Evolutionary conservation across 2,113 vertebrate genomes (phyloP).

Genomic region (Passer montanus): DNA sequence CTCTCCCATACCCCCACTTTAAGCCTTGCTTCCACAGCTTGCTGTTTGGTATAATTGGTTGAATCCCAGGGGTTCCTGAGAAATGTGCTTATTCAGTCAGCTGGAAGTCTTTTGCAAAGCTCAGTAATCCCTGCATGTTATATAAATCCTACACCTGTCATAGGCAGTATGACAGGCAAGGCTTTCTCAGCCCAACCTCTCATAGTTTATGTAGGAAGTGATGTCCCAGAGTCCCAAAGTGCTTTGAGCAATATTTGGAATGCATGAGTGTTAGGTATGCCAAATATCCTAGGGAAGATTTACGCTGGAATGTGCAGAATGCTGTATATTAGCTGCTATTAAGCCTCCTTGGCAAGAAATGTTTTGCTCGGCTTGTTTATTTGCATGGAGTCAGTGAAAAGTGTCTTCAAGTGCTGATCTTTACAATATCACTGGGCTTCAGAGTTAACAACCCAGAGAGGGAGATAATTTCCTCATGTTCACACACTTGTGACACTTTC

Average conservation of each 20-base stretch:
- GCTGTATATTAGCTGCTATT: conserved; percentile 36
- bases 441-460: not conserved
- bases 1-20: not conserved
- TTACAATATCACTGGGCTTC: not conserved
- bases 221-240: conserved; percentile 5
- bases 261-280: not conserved
- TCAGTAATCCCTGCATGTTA: conserved; percentile 42
- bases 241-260: conserved; percentile 26
- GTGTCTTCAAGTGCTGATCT: not conserved
- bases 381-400: not conserved
- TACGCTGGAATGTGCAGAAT: conserved; percentile 16
- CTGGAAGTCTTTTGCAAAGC: conserved; percentile 23
- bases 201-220: not conserved
- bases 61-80: conserved; percentile 36
- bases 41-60: not conserved
- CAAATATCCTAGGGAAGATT: not conserved
- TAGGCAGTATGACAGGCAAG: conserved; percentile 1
- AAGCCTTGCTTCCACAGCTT: not conserved
- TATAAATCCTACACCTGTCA: conserved; percentile 62
- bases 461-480: not conserved
- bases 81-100: conserved; percentile 56
- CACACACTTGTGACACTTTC: not conserved
- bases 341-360: not conserved
- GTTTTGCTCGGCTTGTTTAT: not conserved
- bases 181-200: not conserved